Evolutionary conservation across 2,797 vertebrate species (phyloP), one percentile per base, ranked within the genome.

Genomic region (Etheostoma nigrum): DNA sequence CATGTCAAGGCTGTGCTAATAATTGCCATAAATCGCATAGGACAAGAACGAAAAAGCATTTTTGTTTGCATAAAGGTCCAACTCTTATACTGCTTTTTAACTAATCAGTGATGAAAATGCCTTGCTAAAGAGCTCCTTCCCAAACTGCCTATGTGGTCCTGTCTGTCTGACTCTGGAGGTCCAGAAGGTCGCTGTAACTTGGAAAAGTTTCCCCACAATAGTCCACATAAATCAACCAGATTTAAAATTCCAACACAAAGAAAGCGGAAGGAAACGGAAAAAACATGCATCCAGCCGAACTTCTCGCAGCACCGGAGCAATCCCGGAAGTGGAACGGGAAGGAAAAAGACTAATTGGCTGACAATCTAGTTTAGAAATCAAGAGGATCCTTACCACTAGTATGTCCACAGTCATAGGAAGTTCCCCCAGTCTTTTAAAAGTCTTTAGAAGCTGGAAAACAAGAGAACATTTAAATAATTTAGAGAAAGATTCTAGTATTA

Each of bases 371-470:
- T 18, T 19, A 21, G 49, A 61, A 57, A 49, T 36, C 2, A 40
- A 7, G 6, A 45, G 14, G 40, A 54, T 36, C 44, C 86, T 97
- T 95, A 99, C 98, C 97, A 97, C 97, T 52, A 99, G 95, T 74
- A 99, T 97, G 67, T 99, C 97, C 91, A 99, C 96, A 0, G 98
- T 99, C 93, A 99, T 97, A 36, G 97, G 97, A 82, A 99, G 92
- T 40, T 97, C 96, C 10, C 95, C 95, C 78, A 99, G 95, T 82
- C 95, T 95, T 93, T 96, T 98, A 68, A 99, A 94, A 58, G 97
- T 97, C 85, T 99, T 99, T 77, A 98, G 86, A 33, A 99, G 91
- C 98, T 99, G 89, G n/a, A 78, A 81, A 68, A 23, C 23, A 75
- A 25, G 19, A 67, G 1, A 27, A 5, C n/a, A 48, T 10, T 8